A percentile compares a stretch with the other conserved stretches of the same genome.
Conservation (phyloP, 2,888 invertebrate genomes). For the Onthophagus sagittarius region DNA sequence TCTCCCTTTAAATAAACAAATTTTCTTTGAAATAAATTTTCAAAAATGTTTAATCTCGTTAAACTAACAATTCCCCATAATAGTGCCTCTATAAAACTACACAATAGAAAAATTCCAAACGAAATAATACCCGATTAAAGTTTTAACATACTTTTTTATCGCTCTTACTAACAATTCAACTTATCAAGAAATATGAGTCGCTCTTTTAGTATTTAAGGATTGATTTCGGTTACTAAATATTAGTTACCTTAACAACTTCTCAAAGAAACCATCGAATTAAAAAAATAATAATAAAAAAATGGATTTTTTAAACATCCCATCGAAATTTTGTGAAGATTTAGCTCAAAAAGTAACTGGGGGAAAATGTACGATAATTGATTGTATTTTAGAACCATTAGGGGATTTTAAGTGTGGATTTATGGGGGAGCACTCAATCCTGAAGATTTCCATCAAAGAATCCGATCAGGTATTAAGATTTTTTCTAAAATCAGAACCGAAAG, state of each 20-base stretch:
- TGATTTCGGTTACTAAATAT: background rate
- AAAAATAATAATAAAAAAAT: background rate
- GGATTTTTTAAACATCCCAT: background rate
- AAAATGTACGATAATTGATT: background rate
- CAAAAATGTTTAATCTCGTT: no score
- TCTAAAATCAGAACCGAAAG: conserved; percentile 57
- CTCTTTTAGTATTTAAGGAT: background rate
- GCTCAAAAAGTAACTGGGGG: background rate
- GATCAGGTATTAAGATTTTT: conserved; percentile 49
- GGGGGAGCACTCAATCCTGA: conserved; percentile 8
- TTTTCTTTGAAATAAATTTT: no score
- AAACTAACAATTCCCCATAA: no score
- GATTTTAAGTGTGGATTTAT: background rate
- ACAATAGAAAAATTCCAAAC: no score
- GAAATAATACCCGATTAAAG: background rate
- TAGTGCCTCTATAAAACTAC: no score
- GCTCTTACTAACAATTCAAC: background rate
- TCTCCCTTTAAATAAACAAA: no score
- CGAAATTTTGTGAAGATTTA: background rate
- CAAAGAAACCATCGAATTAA: background rate
- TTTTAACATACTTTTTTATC: background rate
- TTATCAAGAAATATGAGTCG: background rate
- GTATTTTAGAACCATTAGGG: background rate
- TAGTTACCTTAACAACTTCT: background rate
- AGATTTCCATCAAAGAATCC: background rate